These are phyloP conservation scores for Hippocampus kuda DNA, from an alignment of 2,797 vertebrate species.

Conservation along the genomic window DNA sequence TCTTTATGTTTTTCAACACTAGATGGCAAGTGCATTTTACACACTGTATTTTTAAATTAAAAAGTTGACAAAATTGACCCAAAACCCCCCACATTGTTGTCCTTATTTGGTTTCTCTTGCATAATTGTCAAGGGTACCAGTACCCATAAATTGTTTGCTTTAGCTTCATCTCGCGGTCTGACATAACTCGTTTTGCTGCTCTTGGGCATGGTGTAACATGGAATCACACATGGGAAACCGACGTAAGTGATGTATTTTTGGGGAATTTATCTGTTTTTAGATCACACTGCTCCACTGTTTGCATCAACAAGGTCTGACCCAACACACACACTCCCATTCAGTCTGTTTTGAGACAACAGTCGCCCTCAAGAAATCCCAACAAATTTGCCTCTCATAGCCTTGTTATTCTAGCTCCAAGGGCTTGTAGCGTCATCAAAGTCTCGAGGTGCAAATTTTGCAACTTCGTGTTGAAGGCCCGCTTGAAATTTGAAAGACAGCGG, in stretches of 20 bases:
- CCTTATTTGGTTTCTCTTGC: background rate
- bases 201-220: background rate
- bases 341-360: background rate
- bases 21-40: too few relatives aligned
- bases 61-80: too few relatives aligned
- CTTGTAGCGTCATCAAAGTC: background rate
- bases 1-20: too few relatives aligned
- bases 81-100: too few relatives aligned
- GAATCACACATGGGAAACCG: constrained; percentile 4
- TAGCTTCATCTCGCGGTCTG: background rate
- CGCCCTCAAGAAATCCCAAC: background rate
- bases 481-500: background rate
- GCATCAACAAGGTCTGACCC: background rate
- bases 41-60: constrained; percentile 7
- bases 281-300: background rate
- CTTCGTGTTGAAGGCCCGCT: background rate
- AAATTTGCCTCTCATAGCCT: background rate
- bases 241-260: too few relatives aligned
- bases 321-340: background rate
- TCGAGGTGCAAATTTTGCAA: background rate
- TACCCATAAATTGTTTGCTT: background rate
- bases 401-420: background rate
- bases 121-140: background rate
- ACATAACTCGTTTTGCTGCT: constrained; percentile 8
- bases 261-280: constrained; percentile 1